Evolutionary conservation across 2,113 vertebrate genomes (phyloP).

Genomic region (Colistium nudipinnis): DNA sequence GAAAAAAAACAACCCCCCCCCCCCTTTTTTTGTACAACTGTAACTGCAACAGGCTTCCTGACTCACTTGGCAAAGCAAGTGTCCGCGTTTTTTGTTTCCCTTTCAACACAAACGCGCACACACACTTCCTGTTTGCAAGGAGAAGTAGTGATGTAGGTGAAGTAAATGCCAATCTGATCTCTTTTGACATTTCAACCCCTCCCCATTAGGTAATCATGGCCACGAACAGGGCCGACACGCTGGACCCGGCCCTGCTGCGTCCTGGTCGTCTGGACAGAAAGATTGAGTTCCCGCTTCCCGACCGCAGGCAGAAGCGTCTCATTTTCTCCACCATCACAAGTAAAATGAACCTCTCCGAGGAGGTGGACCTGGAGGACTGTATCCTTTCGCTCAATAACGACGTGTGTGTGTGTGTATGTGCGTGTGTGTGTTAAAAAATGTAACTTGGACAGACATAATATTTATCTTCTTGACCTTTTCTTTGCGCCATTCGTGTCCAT

Average conservation of each 20-base stretch:
- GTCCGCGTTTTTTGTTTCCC: too few species aligned
- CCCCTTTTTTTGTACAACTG: too few species aligned
- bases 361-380: constrained; percentile 96
- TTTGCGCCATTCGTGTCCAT: too few species aligned
- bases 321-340: constrained; percentile 96
- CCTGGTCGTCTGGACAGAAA: constrained; percentile 92
- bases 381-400: constrained; percentile 79
- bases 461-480: too few species aligned
- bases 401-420: background rate
- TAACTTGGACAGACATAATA: too few species aligned
- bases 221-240: constrained; percentile 93
- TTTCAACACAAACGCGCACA: too few species aligned
- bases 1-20: too few species aligned
- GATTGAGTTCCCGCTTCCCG: constrained; percentile 93
- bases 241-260: constrained; percentile 91
- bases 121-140: background rate
- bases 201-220: constrained; percentile 92
- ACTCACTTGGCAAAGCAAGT: too few species aligned
- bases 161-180: background rate
- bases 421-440: background rate
- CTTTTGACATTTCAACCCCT: background rate
- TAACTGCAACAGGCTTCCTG: too few species aligned
- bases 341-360: constrained; percentile 97
- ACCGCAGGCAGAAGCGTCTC: constrained; percentile 92
- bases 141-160: background rate